Conservation (phyloP, 2,797 vertebrate genomes). For the Rhinichthys osculus region DNA sequence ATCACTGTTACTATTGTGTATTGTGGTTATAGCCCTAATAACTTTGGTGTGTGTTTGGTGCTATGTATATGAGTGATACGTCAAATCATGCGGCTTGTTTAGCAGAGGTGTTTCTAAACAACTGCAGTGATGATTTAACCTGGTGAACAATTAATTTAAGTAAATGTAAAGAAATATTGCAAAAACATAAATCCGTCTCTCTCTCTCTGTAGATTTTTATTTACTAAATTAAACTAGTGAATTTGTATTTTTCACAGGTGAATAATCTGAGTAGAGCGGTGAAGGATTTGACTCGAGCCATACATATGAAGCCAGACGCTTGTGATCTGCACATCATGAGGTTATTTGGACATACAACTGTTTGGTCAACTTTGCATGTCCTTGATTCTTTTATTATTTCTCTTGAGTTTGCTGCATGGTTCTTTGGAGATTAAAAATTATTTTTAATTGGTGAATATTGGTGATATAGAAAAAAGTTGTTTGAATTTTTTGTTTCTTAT, state of each 20-base stretch:
- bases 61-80: neutral
- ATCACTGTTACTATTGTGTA: neutral
- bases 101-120: neutral
- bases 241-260: slow-evolving; percentile 65
- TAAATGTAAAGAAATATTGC: neutral
- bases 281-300: slow-evolving; percentile 76
- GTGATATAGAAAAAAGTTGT: neutral
- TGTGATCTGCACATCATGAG: slow-evolving; percentile 76
- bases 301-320: slow-evolving; percentile 78
- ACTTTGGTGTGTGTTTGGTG: neutral
- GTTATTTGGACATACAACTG: slow-evolving; percentile 61
- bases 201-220: neutral
- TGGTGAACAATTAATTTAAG: neutral
- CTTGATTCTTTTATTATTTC: neutral
- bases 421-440: neutral
- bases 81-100: neutral
- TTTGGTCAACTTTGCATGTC: neutral
- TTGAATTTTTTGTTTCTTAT: slow-evolving; percentile 41
- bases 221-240: neutral
- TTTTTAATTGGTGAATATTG: neutral
- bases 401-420: neutral
- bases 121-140: neutral
- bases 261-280: slow-evolving; percentile 72
- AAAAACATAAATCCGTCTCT: neutral
- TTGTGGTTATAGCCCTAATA: neutral